Conservation (phyloP, 2,888 invertebrate species). For the Trachelus stipa region DNA sequence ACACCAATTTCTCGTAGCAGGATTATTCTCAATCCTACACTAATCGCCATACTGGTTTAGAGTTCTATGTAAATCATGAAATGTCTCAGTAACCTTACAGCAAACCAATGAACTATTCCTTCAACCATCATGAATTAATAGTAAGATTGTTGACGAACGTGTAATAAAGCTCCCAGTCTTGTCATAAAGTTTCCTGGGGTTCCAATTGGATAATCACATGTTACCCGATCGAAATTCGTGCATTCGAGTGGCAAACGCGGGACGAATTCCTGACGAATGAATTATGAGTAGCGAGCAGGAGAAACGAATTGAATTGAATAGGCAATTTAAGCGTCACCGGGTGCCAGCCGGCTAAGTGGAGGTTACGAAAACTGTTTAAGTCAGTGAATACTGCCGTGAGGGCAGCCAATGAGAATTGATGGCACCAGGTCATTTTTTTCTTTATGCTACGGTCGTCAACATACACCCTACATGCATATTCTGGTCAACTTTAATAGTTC, state of each 20-base stretch:
- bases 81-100: background rate
- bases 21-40: background rate
- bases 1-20: background rate
- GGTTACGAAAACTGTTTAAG: constrained; percentile 18
- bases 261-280: background rate
- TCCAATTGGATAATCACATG: background rate
- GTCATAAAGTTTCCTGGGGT: background rate
- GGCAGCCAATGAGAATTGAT: background rate
- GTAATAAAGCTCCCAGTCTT: background rate
- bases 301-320: constrained; percentile 15
- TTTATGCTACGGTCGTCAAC: background rate
- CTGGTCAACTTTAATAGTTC: background rate
- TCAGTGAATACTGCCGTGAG: background rate
- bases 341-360: constrained; percentile 18
- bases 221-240: constrained; percentile 6
- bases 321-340: constrained; percentile 18
- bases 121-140: background rate
- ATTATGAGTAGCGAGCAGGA: constrained; percentile 2
- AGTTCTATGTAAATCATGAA: background rate
- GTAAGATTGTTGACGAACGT: background rate
- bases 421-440: background rate
- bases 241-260: constrained; percentile 1
- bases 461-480: background rate
- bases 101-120: background rate
- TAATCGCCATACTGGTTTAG: background rate